Conservation (phyloP, 1,140 invertebrate genomes). For the Colletes latitarsis region DNA sequence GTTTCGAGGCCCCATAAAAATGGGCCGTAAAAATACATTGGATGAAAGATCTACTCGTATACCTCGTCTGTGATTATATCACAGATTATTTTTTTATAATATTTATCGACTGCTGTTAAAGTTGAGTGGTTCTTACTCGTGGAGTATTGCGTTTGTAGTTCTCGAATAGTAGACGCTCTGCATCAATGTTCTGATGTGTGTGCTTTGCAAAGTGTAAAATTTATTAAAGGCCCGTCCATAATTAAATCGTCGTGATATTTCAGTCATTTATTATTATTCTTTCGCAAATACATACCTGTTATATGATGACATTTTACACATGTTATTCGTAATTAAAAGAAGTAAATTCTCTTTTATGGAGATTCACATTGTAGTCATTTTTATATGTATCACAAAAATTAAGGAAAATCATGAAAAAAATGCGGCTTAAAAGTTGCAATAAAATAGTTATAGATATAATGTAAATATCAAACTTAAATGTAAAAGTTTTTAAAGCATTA, state of each 20-base stretch:
- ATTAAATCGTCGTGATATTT: constrained; percentile 46
- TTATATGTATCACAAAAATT: not conserved
- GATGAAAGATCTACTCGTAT: too few relatives aligned
- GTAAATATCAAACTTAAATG: too few relatives aligned
- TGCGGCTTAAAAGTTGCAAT: too few relatives aligned
- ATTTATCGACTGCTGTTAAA: not conserved
- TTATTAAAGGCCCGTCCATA: constrained; percentile 34
- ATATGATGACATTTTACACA: too few relatives aligned
- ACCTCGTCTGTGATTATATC: too few relatives aligned
- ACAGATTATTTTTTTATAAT: not conserved
- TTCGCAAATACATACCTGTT: not conserved
- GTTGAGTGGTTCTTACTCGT: not conserved
- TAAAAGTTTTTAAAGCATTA: too few relatives aligned
- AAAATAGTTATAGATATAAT: too few relatives aligned
- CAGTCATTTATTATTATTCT: constrained; percentile 1
- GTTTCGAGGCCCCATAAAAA: too few relatives aligned
- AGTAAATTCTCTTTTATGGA: not conserved
- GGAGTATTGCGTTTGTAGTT: not conserved
- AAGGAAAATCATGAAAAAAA: not conserved
- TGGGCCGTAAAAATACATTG: too few relatives aligned
- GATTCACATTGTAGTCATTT: too few relatives aligned
- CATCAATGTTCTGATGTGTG: constrained; percentile 18
- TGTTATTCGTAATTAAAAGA: not conserved
- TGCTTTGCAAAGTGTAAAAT: constrained; percentile 30
- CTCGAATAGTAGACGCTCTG: not conserved